Evolutionary conservation across 2,113 vertebrate genomes (phyloP), one percentile per base, ranked within the genome.

Genomic region (Cyphomyrus plagiostoma): DNA sequence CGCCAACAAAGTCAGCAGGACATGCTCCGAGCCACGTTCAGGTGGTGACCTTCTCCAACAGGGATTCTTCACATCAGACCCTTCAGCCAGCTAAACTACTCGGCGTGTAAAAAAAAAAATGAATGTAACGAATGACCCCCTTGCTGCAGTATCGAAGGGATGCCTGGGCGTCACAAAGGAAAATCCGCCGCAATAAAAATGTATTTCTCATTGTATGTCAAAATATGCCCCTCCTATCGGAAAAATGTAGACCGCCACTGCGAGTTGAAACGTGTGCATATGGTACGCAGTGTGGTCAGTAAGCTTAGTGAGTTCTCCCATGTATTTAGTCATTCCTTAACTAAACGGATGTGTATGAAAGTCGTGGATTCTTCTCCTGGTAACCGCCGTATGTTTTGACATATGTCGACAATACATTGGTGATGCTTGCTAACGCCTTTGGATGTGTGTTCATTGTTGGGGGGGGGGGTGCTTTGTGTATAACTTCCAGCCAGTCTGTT

Each of bases 211-310:
- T 10, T 53, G 26, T 53, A 87, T 53, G 50, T 52, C 85, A 87
- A 53, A 87, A 87, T 56, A 53, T 87, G 83, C n/a, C n/a, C 30
- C 13, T 56, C 50, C 50, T 53, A 53, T n/a, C 5, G 19, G n/a
- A 87, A 35, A 87, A 50, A 86, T 26, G 17, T 53, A 83, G 48
- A 11, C 85, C 15, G 1, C 9, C 48, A 86, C 48, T 30, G 26
- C 15, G 17, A 56, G 50, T 21, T 56, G 23, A 87, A 88, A 49
- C 30, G 3, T 77, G 62, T 87, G 62, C 89, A 90, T 93, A 91
- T 91, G 94, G 92, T 93, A 92, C 92, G 88, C 82, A 87, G 91
- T 91, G 90, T 90, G 89, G 91, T 84, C 42, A 82, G 58, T 1
- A 92, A 46, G 91, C 35, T 48, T 84, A 91, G 91, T 50, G 80